A percentile compares a stretch with the other conserved stretches of the same genome.
phyloP scores from a whole-genome alignment of 2,113 vertebrate genomes.

The Sterrhoptilus dennistouni region DNA sequence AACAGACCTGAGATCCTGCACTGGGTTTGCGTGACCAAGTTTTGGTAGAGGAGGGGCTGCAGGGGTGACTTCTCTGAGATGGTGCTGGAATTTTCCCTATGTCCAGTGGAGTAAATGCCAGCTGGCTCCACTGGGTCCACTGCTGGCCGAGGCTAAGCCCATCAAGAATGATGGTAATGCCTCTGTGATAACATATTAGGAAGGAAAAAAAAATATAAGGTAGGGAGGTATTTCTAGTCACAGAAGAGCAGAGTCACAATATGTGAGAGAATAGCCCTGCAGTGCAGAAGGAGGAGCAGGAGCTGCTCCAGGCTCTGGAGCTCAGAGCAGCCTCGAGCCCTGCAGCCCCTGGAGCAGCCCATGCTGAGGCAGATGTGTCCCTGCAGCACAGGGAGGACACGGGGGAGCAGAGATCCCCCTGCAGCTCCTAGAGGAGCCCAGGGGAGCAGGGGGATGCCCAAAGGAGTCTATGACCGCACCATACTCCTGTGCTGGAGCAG shows the following conservation, averaged over 20 bases:
- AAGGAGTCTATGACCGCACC: neutral
- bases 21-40: fast-evolving
- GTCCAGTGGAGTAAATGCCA: neutral
- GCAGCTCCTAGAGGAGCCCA: neutral
- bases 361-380: neutral
- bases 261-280: fast-evolving
- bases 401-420: neutral
- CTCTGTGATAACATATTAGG: too few species aligned
- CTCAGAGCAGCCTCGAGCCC: neutral
- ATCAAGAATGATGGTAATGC: neutral
- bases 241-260: fast-evolving
- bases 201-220: neutral
- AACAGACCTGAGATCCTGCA: neutral
- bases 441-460: neutral
- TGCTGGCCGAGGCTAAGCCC: neutral
- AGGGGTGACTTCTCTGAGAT: neutral
- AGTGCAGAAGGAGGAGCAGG: neutral
- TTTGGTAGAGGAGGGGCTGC: neutral
- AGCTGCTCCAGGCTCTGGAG: neutral
- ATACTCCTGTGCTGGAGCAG: fast-evolving
- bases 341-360: neutral
- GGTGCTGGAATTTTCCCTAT: neutral
- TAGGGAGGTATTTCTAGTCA: neutral
- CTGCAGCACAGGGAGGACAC: neutral
- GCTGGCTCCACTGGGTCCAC: too few species aligned